Conservation (phyloP, 1,140 invertebrate species). For the Scaptomyza hsui region DNA sequence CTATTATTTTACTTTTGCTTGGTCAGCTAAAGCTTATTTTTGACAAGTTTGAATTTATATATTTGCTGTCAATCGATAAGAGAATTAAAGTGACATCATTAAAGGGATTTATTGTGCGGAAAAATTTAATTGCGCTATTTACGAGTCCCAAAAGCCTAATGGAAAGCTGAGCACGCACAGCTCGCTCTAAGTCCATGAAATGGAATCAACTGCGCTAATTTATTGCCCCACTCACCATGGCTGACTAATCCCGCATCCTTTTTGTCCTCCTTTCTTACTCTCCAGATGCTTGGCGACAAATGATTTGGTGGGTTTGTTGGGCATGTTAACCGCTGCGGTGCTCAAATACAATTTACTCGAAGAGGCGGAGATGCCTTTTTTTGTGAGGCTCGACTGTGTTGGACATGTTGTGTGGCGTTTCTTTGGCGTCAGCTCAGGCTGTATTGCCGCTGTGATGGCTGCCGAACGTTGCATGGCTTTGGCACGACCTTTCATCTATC, state of each 20-base stretch:
- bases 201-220: slow-evolving; percentile 37
- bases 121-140: slow-evolving; percentile 59
- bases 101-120: slow-evolving; percentile 44
- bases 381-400: slow-evolving; percentile 86
- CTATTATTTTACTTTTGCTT: slow-evolving; percentile 3
- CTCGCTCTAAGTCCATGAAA: not conserved
- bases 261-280: not conserved
- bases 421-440: slow-evolving; percentile 93
- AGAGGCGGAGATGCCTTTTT: slow-evolving; percentile 68
- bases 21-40: slow-evolving; percentile 20
- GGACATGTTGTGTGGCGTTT: slow-evolving; percentile 90
- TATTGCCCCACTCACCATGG: slow-evolving; percentile 30
- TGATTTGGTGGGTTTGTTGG: slow-evolving; percentile 90
- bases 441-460: slow-evolving; percentile 94
- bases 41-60: not conserved
- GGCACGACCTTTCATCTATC: slow-evolving; percentile 94
- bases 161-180: not conserved
- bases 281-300: slow-evolving; percentile 89
- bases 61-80: slow-evolving; percentile 25
- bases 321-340: slow-evolving; percentile 86
- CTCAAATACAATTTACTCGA: slow-evolving; percentile 83
- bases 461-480: slow-evolving; percentile 93
- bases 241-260: slow-evolving; percentile 36
- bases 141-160: slow-evolving; percentile 23
- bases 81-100: slow-evolving; percentile 32